Percentiles rank a stretch among this genome's conserved stretches.
phyloP scores from a whole-genome alignment of 2,113 vertebrate genomes.

The Halcyon malimbica region DNA sequence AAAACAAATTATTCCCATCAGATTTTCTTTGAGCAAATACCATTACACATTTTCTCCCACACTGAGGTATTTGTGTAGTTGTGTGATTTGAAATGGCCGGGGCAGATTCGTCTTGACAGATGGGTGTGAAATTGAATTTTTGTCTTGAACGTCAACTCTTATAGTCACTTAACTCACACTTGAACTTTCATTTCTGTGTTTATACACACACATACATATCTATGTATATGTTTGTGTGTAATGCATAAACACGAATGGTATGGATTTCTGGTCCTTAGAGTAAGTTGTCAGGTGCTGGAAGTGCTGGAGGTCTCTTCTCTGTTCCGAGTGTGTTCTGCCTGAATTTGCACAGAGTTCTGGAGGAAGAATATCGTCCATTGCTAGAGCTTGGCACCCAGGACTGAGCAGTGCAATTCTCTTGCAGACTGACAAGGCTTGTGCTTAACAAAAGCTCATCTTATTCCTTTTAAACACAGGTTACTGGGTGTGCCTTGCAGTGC shows the following conservation, averaged over 20 bases:
- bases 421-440: not conserved
- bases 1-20: not conserved
- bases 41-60: not conserved
- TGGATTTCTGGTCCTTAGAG: not conserved
- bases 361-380: not conserved
- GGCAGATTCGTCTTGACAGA: constrained; percentile 9
- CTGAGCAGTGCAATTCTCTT: rapidly evolving
- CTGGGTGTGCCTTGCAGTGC: not conserved
- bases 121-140: constrained; percentile 13
- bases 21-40: not conserved
- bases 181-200: not conserved
- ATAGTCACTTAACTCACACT: not conserved
- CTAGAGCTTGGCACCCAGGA: not conserved
- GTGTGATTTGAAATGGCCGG: not conserved
- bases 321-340: not conserved
- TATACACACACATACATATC: not conserved
- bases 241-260: not conserved
- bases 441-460: not conserved
- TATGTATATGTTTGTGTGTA: not conserved
- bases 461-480: not conserved
- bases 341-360: not conserved
- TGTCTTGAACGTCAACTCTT: not conserved
- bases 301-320: not conserved
- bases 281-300: not conserved
- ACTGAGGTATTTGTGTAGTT: not conserved